A percentile compares a stretch with the other conserved stretches of the same genome.
Evolutionary conservation across 2,888 invertebrate species (phyloP).

Genomic region (Andrena hattorfiana): DNA sequence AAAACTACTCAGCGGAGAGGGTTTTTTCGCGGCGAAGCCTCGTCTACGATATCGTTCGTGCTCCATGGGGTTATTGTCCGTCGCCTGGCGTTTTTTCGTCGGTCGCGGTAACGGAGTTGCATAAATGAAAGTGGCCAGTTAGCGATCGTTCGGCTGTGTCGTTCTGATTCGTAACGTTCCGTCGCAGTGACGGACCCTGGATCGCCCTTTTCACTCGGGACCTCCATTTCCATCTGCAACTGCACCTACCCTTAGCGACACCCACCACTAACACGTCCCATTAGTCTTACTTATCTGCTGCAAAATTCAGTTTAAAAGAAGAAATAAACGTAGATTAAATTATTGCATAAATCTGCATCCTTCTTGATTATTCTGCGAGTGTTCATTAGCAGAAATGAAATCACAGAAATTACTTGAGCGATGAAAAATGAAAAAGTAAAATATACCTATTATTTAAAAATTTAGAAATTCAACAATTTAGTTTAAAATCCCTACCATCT

Average conservation of each 20-base stretch:
- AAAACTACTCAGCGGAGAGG: background rate
- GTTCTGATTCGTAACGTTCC: conserved; percentile 56
- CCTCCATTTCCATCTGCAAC: background rate
- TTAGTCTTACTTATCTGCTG: too few species aligned
- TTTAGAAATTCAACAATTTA: too few species aligned
- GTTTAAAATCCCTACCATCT: too few species aligned
- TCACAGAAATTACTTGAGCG: too few species aligned
- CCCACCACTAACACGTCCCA: background rate
- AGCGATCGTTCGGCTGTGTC: conserved; percentile 69
- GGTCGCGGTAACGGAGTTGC: conserved; percentile 57
- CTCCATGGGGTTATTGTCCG: conserved; percentile 35
- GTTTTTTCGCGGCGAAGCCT: background rate
- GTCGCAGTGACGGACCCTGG: conserved; percentile 25
- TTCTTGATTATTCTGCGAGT: too few species aligned
- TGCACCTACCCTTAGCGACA: background rate
- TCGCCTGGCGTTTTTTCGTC: conserved; percentile 32
- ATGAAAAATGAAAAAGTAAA: too few species aligned
- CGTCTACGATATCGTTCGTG: conserved; percentile 12
- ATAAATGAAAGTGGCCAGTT: conserved; percentile 69
- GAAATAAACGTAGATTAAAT: too few species aligned
- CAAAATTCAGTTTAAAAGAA: too few species aligned
- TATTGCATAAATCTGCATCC: too few species aligned
- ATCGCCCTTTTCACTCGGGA: background rate
- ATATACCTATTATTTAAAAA: too few species aligned
- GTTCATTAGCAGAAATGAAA: too few species aligned